A percentile compares a stretch with the other conserved stretches of the same genome.
These are phyloP conservation scores for Laothoe populi DNA, from an alignment of 2,888 invertebrate species.

Conservation along the genomic window DNA sequence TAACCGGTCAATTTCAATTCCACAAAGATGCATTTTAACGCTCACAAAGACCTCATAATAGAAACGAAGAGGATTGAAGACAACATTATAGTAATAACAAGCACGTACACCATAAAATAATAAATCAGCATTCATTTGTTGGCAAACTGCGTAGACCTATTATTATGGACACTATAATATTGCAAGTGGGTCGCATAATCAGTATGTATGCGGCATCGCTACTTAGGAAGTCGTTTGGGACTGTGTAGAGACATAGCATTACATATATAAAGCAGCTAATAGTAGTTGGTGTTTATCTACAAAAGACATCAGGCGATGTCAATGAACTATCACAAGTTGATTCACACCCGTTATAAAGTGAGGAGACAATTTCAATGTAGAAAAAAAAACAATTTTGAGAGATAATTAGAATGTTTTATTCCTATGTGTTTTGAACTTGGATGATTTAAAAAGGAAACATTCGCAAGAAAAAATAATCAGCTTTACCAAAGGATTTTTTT, in stretches of 20 bases:
- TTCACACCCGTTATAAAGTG: slow-evolving; percentile 59
- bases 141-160: slow-evolving; percentile 30
- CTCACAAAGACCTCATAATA: neutral
- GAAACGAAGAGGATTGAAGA: neutral
- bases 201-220: slow-evolving; percentile 59
- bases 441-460: no score
- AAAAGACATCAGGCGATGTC: slow-evolving; percentile 57
- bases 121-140: slow-evolving; percentile 31
- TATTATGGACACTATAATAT: slow-evolving; percentile 27
- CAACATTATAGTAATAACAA: slow-evolving; percentile 18
- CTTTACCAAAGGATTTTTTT: no score
- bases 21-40: neutral
- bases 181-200: slow-evolving; percentile 51
- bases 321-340: slow-evolving; percentile 50
- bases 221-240: slow-evolving; percentile 64
- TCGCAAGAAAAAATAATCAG: no score
- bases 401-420: neutral
- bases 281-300: slow-evolving; percentile 56
- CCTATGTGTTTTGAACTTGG: neutral
- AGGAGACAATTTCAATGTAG: slow-evolving; percentile 44
- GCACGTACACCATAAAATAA: slow-evolving; percentile 21
- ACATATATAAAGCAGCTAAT: slow-evolving; percentile 64
- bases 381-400: neutral
- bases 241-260: slow-evolving; percentile 46
- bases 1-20: neutral